A percentile compares a stretch with the other conserved stretches of the same genome.
phyloP scores from a whole-genome alignment of 1,140 invertebrate species.

The Druon quercuslanigerum region DNA sequence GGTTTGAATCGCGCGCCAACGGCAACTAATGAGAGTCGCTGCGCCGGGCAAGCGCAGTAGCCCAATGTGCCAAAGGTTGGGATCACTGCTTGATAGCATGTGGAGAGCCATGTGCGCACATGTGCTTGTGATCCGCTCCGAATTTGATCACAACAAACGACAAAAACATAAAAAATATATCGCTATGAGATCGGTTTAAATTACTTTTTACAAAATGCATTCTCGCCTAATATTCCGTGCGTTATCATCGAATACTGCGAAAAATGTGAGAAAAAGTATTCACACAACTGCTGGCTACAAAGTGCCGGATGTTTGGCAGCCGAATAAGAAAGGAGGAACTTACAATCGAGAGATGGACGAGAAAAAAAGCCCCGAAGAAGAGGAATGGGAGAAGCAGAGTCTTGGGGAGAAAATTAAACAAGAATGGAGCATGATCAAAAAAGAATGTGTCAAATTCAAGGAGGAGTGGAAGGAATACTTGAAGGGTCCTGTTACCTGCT shows the following conservation, averaged over 20 bases:
- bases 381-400: constrained; percentile 37
- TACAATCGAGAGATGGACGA: constrained; percentile 16
- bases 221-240: not conserved
- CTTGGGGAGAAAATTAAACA: constrained; percentile 76
- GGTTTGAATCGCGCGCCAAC: no score
- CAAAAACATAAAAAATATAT: not conserved
- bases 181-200: not conserved
- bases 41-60: no score
- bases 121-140: not conserved
- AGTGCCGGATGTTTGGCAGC: not conserved
- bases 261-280: not conserved
- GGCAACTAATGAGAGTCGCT: no score
- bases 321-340: not conserved
- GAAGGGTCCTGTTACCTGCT: constrained; percentile 36
- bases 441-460: constrained; percentile 83
- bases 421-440: constrained; percentile 81
- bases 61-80: not conserved
- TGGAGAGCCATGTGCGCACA: not conserved
- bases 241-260: not conserved
- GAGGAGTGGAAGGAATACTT: constrained; percentile 80
- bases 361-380: constrained; percentile 36
- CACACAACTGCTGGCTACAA: not conserved
- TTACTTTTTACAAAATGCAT: not conserved
- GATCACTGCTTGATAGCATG: not conserved
- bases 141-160: not conserved